phyloP scores from a whole-genome alignment of 2,113 vertebrate genomes.

The Montifringilla adamsi region DNA sequence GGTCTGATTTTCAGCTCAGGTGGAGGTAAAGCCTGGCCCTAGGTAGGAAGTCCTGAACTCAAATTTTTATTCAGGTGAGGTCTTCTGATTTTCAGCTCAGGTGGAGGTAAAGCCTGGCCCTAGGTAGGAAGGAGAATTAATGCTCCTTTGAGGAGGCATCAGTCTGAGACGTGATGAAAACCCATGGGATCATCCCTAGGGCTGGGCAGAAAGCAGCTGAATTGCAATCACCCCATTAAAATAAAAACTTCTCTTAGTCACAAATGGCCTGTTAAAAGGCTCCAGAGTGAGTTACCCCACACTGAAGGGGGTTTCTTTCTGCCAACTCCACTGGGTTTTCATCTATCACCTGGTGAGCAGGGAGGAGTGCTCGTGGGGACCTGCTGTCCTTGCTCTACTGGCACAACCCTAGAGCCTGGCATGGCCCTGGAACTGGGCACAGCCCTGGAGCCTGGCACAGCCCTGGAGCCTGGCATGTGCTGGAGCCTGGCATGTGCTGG shows the following conservation, averaged over 20 bases:
- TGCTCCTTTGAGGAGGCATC: not conserved
- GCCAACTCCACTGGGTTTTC: not conserved
- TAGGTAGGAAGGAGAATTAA: not conserved
- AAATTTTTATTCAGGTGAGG: not conserved
- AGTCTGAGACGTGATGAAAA: fast-evolving
- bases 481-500: not conserved
- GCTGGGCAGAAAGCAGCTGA: not conserved
- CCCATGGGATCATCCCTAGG: not conserved
- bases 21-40: not conserved
- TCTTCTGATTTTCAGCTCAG: not conserved
- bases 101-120: not conserved
- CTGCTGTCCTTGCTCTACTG: not conserved
- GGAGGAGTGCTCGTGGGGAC: too few species aligned
- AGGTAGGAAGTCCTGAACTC: not conserved
- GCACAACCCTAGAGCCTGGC: fast-evolving
- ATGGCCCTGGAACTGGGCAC: too few species aligned
- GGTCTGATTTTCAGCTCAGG: not conserved
- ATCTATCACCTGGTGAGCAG: too few species aligned
- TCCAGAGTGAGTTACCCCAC: not conserved
- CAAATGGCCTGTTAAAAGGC: not conserved
- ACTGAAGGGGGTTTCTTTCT: not conserved
- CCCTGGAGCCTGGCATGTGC: fast-evolving
- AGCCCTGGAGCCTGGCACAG: fast-evolving
- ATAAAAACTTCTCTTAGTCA: not conserved
- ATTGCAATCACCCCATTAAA: not conserved